Evolutionary conservation across 2,113 vertebrate species (phyloP).

Genomic region (Boulengerochromis microlepis): DNA sequence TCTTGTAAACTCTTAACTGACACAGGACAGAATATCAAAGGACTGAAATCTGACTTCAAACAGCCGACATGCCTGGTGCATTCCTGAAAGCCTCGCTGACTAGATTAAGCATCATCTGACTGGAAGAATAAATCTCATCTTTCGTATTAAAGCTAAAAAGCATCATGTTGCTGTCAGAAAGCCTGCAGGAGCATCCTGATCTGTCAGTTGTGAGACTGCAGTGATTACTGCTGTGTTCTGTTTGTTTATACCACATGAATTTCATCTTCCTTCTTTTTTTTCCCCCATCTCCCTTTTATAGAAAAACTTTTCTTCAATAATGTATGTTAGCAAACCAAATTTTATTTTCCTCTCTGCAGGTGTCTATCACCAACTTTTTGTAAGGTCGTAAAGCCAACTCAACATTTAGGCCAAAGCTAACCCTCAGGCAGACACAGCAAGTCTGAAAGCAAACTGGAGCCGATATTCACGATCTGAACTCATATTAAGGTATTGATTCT

Average conservation of each 20-base stretch:
- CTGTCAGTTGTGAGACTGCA: neutral
- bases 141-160: conserved; percentile 13
- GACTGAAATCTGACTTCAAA: neutral
- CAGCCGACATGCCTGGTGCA: neutral
- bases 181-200: neutral
- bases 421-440: neutral
- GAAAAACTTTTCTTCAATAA: neutral
- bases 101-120: conserved; percentile 47
- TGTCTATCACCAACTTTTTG: neutral
- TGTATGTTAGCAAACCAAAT: neutral
- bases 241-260: neutral
- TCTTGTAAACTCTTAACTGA: neutral
- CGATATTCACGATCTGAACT: conserved; percentile 18
- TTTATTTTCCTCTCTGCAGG: neutral
- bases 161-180: neutral
- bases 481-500: conserved; percentile 33
- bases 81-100: conserved; percentile 19
- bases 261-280: neutral
- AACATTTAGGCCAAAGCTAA: neutral
- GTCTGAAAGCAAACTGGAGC: neutral
- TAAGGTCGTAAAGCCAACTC: neutral
- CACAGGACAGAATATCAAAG: neutral
- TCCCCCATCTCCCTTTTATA: neutral
- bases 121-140: conserved; percentile 44
- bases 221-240: neutral